Evolutionary conservation across 2,888 invertebrate genomes (phyloP).

Genomic region (Melanophora roralis): DNA sequence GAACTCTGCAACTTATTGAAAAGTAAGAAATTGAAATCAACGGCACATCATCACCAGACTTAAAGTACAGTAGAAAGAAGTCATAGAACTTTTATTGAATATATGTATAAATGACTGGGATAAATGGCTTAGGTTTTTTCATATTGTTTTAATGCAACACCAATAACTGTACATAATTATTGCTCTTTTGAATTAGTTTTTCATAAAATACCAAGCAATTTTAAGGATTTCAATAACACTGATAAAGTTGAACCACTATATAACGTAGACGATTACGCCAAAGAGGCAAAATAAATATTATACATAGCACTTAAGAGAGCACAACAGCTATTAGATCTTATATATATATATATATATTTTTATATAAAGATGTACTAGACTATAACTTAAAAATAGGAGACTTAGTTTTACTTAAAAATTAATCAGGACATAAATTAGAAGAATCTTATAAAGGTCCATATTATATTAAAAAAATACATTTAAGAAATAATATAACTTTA

Average conservation of each 20-base stretch:
- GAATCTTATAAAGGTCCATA: background rate
- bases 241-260: constrained; percentile 5
- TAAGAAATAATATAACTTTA: background rate
- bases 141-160: no score
- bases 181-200: constrained; percentile 31
- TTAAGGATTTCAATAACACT: background rate
- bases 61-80: constrained; percentile 9
- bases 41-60: constrained; percentile 14
- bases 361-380: background rate
- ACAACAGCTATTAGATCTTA: constrained; percentile 6
- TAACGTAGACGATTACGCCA: constrained; percentile 29
- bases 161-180: constrained; percentile 14
- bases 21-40: constrained; percentile 4
- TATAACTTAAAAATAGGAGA: constrained; percentile 18
- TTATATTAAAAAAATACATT: no score
- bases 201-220: background rate
- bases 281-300: no score
- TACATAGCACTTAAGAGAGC: constrained; percentile 15
- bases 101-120: constrained; percentile 49
- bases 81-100: constrained; percentile 16
- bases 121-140: constrained; percentile 43
- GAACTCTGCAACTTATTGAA: constrained; percentile 26
- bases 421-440: background rate
- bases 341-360: background rate
- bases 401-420: background rate